Conservation (phyloP, 2,888 invertebrate genomes). For the Tachina grossa region DNA sequence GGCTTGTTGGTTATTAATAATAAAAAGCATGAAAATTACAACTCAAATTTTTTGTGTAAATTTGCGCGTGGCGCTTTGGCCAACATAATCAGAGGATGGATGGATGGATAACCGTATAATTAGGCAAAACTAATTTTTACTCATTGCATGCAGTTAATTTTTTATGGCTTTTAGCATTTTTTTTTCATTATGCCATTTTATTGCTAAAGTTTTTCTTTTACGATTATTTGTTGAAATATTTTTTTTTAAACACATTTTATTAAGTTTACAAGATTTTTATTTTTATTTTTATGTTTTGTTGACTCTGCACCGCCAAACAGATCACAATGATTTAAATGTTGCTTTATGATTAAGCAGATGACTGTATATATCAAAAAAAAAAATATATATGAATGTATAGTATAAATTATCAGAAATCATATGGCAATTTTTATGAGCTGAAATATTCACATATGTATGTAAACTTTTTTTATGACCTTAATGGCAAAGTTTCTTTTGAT, state of each 20-base stretch:
- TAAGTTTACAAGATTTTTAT: background rate
- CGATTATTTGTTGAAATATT: constrained; percentile 4
- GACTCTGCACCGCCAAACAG: background rate
- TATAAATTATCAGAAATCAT: background rate
- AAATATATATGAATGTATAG: no score
- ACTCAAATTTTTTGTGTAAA: background rate
- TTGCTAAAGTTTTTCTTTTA: constrained; percentile 40
- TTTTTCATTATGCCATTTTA: constrained; percentile 21
- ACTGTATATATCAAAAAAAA: background rate
- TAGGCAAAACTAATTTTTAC: constrained; percentile 4
- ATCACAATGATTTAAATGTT: background rate
- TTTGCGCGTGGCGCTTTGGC: background rate
- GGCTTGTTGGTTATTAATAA: background rate
- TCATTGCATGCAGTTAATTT: constrained; percentile 4
- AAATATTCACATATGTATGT: constrained; percentile 14
- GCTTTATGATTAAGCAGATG: background rate
- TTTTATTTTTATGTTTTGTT: background rate
- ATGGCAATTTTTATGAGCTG: background rate
- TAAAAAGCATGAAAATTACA: background rate
- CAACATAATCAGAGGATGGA: background rate
- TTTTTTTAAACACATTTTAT: background rate
- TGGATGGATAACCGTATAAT: background rate
- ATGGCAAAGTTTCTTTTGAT: constrained; percentile 42
- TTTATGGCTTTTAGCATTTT: constrained; percentile 13
- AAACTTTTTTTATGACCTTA: constrained; percentile 28